A percentile compares a stretch with the other conserved stretches of the same genome.
phyloP scores from a whole-genome alignment of 2,113 vertebrate genomes.

The Rhinolophus sinicus region DNA sequence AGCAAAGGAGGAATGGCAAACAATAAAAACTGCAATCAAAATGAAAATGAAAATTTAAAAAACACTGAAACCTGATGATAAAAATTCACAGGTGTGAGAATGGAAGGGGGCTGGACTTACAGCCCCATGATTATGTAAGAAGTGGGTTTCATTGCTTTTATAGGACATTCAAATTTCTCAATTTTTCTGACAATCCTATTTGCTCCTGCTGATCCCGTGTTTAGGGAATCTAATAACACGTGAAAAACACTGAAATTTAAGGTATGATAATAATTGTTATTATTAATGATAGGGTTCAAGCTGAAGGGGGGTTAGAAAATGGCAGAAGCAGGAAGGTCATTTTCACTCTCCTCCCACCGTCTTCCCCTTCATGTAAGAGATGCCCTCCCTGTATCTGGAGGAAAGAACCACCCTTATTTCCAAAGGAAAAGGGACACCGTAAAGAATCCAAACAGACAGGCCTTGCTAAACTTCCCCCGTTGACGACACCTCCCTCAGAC shows the following conservation, averaged over 20 bases:
- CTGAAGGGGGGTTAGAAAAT: neutral
- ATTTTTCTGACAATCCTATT: neutral
- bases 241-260: neutral
- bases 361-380: neutral
- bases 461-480: neutral
- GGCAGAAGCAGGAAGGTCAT: neutral
- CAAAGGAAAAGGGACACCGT: neutral
- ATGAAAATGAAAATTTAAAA: neutral
- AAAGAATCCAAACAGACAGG: neutral
- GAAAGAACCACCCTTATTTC: neutral
- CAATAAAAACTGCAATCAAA: neutral
- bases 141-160: neutral
- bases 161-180: neutral
- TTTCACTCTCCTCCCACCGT: neutral
- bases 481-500: neutral
- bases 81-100: neutral
- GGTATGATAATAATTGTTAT: neutral
- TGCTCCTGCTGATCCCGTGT: neutral
- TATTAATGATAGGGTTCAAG: neutral
- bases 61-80: neutral
- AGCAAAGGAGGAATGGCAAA: conserved; percentile 16
- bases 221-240: neutral
- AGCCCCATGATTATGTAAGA: neutral
- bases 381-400: neutral
- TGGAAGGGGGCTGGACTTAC: neutral